phyloP scores from a whole-genome alignment of 2,888 invertebrate genomes.

The Matsumyia berberina region DNA sequence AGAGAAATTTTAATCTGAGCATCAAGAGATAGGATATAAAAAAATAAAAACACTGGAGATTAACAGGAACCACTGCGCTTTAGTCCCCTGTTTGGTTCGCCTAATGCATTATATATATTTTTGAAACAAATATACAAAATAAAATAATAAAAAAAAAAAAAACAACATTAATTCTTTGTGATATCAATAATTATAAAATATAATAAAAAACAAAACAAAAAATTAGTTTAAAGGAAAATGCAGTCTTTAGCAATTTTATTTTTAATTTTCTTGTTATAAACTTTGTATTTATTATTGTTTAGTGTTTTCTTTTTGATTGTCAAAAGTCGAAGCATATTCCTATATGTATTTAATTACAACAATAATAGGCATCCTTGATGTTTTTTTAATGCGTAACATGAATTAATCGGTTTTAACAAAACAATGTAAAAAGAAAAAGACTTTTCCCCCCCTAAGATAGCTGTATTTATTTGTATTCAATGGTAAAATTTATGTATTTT shows the following conservation, averaged over 20 bases:
- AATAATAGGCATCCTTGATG: slow-evolving; percentile 16
- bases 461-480: slow-evolving; percentile 71
- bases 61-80: slow-evolving; percentile 57
- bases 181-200: slow-evolving; percentile 62
- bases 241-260: slow-evolving; percentile 36
- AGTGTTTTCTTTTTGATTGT: slow-evolving; percentile 14
- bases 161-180: slow-evolving; percentile 71
- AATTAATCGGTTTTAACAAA: slow-evolving; percentile 44
- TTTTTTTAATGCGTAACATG: slow-evolving; percentile 41
- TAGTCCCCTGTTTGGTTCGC: slow-evolving; percentile 54
- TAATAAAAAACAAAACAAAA: slow-evolving; percentile 30
- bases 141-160: slow-evolving; percentile 36
- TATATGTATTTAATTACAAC: slow-evolving; percentile 18
- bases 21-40: not conserved
- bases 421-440: slow-evolving; percentile 46
- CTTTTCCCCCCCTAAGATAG: slow-evolving; percentile 61
- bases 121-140: slow-evolving; percentile 71
- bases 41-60: slow-evolving; percentile 31
- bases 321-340: slow-evolving; percentile 24
- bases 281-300: slow-evolving; percentile 61
- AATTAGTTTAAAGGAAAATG: slow-evolving; percentile 40
- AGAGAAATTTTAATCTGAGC: slow-evolving; percentile 26
- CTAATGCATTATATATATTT: slow-evolving; percentile 73
- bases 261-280: slow-evolving; percentile 42
- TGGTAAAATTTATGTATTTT: slow-evolving; percentile 62